phyloP scores from a whole-genome alignment of 1,140 invertebrate genomes.

The Mactra quadrangularis region DNA sequence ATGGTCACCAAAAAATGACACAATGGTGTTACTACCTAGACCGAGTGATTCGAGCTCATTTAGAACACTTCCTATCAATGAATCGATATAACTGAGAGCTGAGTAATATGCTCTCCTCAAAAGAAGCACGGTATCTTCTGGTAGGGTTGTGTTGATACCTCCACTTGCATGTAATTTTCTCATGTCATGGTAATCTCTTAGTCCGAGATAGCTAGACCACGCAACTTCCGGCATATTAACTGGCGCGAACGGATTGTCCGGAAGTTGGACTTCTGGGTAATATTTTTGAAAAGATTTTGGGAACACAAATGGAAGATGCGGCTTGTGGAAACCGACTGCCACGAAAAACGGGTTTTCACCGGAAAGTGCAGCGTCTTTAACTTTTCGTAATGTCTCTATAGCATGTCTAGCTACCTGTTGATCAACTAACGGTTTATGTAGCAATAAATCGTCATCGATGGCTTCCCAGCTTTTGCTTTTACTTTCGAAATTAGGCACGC shows the following conservation, averaged over 20 bases:
- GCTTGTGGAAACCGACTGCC: conserved; percentile 95
- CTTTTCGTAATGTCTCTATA: conserved; percentile 71
- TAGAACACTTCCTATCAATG: conserved; percentile 90
- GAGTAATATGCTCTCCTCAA: conserved; percentile 87
- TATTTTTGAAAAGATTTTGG: conserved; percentile 88
- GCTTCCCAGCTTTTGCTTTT: conserved; percentile 26
- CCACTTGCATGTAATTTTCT: conserved; percentile 17
- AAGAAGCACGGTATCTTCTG: conserved; percentile 2
- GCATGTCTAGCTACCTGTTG: conserved; percentile 87
- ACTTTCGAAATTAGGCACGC: not conserved
- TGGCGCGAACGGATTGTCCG: conserved; percentile 62
- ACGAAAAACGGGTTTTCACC: conserved; percentile 89
- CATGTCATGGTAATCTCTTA: conserved; percentile 47
- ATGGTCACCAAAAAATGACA: conserved; percentile 92
- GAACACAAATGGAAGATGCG: conserved; percentile 94
- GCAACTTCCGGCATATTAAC: conserved; percentile 63
- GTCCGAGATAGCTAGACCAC: conserved; percentile 48
- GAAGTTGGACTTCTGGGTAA: conserved; percentile 62
- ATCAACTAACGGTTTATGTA: conserved; percentile 87
- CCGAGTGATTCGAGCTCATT: conserved; percentile 84
- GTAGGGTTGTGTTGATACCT: conserved; percentile 41
- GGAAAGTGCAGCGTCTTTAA: conserved; percentile 60
- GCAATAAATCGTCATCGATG: not conserved
- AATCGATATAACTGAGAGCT: conserved; percentile 90
- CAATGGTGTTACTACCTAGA: conserved; percentile 87